These are phyloP conservation scores for Coluber constrictor DNA, from an alignment of 2,797 vertebrate genomes.

Conservation along the genomic window DNA sequence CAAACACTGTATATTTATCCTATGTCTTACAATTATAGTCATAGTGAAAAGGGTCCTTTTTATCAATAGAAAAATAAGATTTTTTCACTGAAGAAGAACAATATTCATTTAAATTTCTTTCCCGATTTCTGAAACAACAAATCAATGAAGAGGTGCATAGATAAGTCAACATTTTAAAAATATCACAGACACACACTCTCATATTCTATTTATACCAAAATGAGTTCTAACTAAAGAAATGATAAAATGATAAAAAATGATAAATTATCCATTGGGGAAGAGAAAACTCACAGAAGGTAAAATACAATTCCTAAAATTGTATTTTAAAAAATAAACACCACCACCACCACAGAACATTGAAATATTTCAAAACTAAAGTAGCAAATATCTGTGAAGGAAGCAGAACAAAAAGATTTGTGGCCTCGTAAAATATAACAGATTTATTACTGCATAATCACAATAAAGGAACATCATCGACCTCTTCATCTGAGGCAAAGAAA, in stretches of 20 bases:
- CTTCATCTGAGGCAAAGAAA: background rate
- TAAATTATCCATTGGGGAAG: background rate
- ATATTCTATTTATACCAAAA: background rate
- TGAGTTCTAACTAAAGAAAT: background rate
- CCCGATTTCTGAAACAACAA: background rate
- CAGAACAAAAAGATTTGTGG: background rate
- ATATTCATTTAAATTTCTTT: background rate
- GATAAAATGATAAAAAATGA: background rate
- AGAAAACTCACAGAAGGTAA: background rate
- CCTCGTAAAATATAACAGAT: background rate
- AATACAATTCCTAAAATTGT: background rate
- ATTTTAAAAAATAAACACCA: background rate
- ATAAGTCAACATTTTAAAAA: background rate
- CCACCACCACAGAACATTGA: background rate
- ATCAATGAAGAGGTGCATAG: constrained; percentile 2
- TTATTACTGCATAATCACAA: background rate
- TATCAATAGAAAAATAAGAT: background rate
- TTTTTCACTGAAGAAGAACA: constrained; percentile 23
- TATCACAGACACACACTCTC: background rate
- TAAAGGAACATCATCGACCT: background rate
- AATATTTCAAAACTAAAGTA: background rate
- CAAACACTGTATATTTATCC: constrained; percentile 29
- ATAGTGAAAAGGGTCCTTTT: constrained; percentile 26
- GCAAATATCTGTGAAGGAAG: background rate
- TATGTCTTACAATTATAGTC: constrained; percentile 7